Base-by-base conservation (phyloP, 1,140 invertebrate species). In the Pseudomyrmex pallidus region DNA sequence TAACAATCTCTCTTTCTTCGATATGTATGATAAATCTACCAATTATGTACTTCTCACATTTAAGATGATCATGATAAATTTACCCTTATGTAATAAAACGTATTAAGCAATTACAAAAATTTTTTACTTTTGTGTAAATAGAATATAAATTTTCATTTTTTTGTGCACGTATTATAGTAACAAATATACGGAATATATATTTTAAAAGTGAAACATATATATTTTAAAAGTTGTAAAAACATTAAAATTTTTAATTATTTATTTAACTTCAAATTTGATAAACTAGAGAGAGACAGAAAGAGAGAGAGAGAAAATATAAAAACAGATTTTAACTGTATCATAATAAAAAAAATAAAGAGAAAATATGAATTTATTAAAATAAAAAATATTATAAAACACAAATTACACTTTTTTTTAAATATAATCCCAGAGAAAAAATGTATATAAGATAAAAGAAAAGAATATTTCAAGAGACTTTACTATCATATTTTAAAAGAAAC, bases 1-100 rank as follows among this genome's bases (percentile, higher is more conserved):
- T 56, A 62, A 78, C 54, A 72, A 72, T 80, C 54, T 35, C 5
- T 35, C 56, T 70, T 80, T 64, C 59, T 61, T 17, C n/a, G 44
- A 70, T 48, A 59, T 20, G 8, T 10, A 12, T 3, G 52, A 54
- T 13, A 44, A 70, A 2, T 3, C 12, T 20, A 48, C n/a, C 8
- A 35, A 13, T 46, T n/a, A 15, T 22, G 25, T 13, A 15, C 4
- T 44, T 77, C 50, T 56, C 8, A 10, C 15, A 50, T 59, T 54
- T n/a, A 35, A 35, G 44, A 48, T 10, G 44, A 57, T 25, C 13
- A 13, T n/a, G 25, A 8, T 5, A 80, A 20, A n/a, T 17, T 17
- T 4, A 35, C 25, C 15, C 12, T 78, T 68, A 25, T 13, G 35
- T 44, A 25, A 15, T 59, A 59, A 59, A 59, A 44, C 10, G 15